A percentile compares a stretch with the other conserved stretches of the same genome.
phyloP scores from a whole-genome alignment of 2,888 invertebrate species.

The Caenorhabditis macrosperma region DNA sequence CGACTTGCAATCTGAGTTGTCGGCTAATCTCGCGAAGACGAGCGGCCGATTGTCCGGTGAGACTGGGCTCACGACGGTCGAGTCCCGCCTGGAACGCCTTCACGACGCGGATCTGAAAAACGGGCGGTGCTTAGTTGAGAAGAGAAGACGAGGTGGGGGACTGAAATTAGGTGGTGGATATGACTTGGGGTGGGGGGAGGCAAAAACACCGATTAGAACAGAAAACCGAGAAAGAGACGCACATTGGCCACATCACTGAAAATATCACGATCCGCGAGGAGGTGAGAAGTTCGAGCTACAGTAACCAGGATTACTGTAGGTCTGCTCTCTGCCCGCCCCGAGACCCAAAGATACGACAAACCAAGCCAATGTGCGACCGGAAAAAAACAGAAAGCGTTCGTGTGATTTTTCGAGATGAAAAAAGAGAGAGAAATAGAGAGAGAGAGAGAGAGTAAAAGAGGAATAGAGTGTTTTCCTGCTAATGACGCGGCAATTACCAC shows the following conservation, averaged over 20 bases:
- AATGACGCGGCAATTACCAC: too few species aligned
- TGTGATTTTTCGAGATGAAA: background rate
- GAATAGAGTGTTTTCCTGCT: too few species aligned
- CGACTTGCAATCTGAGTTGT: constrained; percentile 82
- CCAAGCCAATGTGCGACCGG: background rate
- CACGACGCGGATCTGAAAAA: constrained; percentile 97
- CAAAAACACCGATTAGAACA: constrained; percentile 52
- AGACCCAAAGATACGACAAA: too few species aligned
- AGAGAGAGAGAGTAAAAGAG: too few species aligned
- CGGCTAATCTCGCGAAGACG: constrained; percentile 81
- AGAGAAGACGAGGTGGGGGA: background rate
- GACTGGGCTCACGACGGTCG: constrained; percentile 86
- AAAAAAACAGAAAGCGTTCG: background rate
- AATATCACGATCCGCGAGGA: too few species aligned
- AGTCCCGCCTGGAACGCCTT: constrained; percentile 99
- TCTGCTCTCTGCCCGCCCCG: too few species aligned
- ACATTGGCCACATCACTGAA: constrained; percentile 19
- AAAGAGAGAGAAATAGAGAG: too few species aligned
- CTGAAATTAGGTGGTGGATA: background rate
- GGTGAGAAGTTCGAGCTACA: too few species aligned
- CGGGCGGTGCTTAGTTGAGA: background rate
- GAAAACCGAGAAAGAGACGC: constrained; percentile 45
- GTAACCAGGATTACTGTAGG: too few species aligned
- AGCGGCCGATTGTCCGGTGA: constrained; percentile 81
- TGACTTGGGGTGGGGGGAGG: background rate